phyloP scores from a whole-genome alignment of 2,888 invertebrate species.

The Bombyx huttoni region DNA sequence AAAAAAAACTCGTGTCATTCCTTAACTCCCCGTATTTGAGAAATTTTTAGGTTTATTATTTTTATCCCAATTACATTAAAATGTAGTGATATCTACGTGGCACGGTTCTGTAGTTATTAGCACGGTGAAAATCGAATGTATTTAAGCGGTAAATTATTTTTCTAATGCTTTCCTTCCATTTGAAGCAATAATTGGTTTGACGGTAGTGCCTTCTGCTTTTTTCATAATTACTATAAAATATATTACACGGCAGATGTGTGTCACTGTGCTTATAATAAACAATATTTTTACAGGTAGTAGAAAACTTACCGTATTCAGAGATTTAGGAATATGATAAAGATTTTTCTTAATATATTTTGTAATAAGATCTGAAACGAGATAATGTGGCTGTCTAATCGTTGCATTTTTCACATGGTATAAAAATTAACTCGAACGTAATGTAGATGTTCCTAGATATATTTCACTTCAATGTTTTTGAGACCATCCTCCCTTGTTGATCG shows the following conservation, averaged over 20 bases:
- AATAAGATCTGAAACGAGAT: conserved; percentile 43
- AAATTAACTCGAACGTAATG: conserved; percentile 34
- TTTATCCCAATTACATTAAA: conserved; percentile 20
- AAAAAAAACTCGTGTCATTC: conserved; percentile 24
- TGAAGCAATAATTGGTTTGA: conserved; percentile 63
- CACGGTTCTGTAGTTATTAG: conserved; percentile 33
- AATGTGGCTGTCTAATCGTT: conserved; percentile 64
- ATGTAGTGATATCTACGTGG: conserved; percentile 38
- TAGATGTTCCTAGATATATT: conserved; percentile 57
- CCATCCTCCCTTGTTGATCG: conserved; percentile 4
- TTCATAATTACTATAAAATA: conserved; percentile 37
- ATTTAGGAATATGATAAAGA: conserved; percentile 51
- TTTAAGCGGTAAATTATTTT: conserved; percentile 61
- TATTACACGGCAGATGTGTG: conserved; percentile 54
- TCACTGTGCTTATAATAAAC: conserved; percentile 48
- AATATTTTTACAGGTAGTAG: conserved; percentile 68
- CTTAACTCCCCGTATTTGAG: conserved; percentile 15
- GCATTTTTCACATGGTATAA: conserved; percentile 56
- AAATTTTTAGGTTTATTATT: conserved; percentile 3
- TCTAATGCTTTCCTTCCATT: conserved; percentile 62
- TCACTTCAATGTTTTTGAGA: conserved; percentile 44
- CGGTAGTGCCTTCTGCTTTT: conserved; percentile 71
- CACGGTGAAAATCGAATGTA: conserved; percentile 46
- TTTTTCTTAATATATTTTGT: conserved; percentile 57
- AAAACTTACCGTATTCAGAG: conserved; percentile 63